Conservation (phyloP, 2,797 vertebrate species). For the Molothrus aeneus region DNA sequence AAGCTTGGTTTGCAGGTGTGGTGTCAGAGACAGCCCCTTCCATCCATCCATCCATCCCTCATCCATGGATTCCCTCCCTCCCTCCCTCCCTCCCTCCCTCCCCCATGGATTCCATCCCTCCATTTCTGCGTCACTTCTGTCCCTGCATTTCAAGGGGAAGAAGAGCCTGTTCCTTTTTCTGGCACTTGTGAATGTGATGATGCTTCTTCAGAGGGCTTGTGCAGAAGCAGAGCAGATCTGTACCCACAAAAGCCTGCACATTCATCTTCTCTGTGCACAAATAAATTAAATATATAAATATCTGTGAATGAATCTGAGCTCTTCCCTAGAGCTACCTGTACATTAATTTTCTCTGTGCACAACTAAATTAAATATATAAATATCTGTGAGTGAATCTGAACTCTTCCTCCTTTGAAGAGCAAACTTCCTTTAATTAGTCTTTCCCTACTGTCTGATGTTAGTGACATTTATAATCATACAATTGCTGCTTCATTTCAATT, state of each 20-base stretch:
- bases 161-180: background rate
- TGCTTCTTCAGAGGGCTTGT: background rate
- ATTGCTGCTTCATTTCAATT: background rate
- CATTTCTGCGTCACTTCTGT: background rate
- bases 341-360: background rate
- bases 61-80: too few species aligned
- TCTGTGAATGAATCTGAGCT: background rate
- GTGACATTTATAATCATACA: background rate
- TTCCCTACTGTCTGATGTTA: background rate
- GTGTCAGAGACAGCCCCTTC: background rate
- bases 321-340: background rate
- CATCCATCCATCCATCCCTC: too few species aligned
- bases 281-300: background rate
- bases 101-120: too few species aligned
- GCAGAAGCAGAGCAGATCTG: background rate
- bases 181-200: background rate
- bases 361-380: background rate
- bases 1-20: background rate
- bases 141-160: background rate
- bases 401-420: background rate
- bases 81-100: too few species aligned
- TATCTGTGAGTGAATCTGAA: background rate
- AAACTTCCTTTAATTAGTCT: background rate
- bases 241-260: background rate
- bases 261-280: background rate